phyloP scores from a whole-genome alignment of 2,888 invertebrate genomes.

The Macaria notata region DNA sequence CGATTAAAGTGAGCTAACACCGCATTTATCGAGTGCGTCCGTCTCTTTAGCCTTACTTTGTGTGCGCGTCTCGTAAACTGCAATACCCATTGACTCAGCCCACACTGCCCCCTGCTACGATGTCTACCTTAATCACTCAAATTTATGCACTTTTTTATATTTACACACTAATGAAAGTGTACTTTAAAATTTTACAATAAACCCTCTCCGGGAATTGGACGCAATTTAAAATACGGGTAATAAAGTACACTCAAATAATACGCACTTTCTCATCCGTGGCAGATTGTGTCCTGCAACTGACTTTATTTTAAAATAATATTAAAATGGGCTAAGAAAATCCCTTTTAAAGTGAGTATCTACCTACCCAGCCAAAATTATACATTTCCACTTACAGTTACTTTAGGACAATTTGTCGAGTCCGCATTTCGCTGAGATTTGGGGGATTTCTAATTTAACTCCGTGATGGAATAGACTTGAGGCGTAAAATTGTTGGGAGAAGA shows the following conservation, averaged over 20 bases:
- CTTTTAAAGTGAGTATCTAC: constrained; percentile 13
- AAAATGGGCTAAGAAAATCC: constrained; percentile 15
- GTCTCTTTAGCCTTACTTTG: constrained; percentile 55
- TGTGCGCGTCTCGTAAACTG: constrained; percentile 63
- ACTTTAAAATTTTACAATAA: constrained; percentile 45
- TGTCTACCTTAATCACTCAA: constrained; percentile 72
- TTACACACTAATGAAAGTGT: constrained; percentile 60
- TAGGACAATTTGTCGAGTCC: constrained; percentile 39
- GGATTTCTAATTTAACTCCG: constrained; percentile 63
- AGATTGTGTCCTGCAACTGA: constrained; percentile 12
- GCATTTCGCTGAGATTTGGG: constrained; percentile 46
- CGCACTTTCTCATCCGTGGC: constrained; percentile 16
- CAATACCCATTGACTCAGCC: constrained; percentile 56
- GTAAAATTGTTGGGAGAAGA: constrained; percentile 73
- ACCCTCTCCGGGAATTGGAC: constrained; percentile 24
- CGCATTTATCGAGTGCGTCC: constrained; percentile 49
- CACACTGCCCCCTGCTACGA: constrained; percentile 58
- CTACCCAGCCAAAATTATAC: constrained; percentile 23
- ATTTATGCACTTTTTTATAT: constrained; percentile 72
- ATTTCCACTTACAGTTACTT: constrained; percentile 24
- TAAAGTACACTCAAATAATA: constrained; percentile 34
- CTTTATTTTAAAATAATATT: constrained; percentile 18
- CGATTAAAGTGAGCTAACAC: constrained; percentile 60
- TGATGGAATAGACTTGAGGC: constrained; percentile 64
- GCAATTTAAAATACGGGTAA: constrained; percentile 34